phyloP scores from a whole-genome alignment of 2,797 vertebrate genomes.

The Alectoris magna region DNA sequence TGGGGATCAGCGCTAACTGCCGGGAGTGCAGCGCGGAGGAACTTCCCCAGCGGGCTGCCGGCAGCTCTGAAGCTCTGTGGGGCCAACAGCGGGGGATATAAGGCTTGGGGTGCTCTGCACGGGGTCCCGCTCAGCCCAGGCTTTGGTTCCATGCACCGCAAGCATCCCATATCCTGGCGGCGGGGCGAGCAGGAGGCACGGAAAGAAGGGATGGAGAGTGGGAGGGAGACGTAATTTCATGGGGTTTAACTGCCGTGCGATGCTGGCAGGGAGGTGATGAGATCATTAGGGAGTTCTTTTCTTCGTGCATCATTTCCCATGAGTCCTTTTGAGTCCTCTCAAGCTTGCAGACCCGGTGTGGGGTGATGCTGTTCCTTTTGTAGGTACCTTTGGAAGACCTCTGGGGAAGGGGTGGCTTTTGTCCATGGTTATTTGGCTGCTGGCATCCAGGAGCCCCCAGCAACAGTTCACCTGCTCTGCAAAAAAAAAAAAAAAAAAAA shows the following conservation, averaged over 20 bases:
- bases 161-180: not conserved
- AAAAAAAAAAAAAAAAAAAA: not conserved
- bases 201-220: not conserved
- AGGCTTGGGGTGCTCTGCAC: not conserved
- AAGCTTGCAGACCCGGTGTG: rapidly evolving
- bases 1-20: not conserved
- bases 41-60: not conserved
- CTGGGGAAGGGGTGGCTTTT: not conserved
- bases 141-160: not conserved
- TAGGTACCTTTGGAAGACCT: not conserved
- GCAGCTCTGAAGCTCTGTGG: not conserved
- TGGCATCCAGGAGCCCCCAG: not conserved
- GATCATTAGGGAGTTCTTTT: not conserved
- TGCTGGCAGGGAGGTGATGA: not conserved
- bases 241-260: not conserved
- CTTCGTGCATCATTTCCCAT: not conserved
- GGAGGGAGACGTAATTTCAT: not conserved
- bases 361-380: not conserved
- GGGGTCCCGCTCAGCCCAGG: not conserved
- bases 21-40: slow-evolving; percentile 7
- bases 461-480: not conserved
- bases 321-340: not conserved
- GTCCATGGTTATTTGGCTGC: rapidly evolving
- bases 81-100: not conserved
- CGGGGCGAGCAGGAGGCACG: not conserved